Evolutionary conservation across 2,888 invertebrate genomes (phyloP), one percentile per base, ranked within the genome.

Genomic region (Halocaridina rubra): DNA sequence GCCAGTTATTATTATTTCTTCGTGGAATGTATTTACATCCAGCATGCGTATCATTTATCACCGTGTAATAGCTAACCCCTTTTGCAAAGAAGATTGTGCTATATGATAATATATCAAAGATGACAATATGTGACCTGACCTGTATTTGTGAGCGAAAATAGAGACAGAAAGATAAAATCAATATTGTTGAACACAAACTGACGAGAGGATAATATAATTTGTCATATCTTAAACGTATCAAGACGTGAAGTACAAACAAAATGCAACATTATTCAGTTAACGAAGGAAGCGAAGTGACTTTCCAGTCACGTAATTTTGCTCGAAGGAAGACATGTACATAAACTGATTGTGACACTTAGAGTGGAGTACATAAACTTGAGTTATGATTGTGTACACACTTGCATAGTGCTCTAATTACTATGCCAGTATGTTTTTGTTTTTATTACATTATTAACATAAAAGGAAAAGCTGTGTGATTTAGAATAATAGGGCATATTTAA

Each of bases 11-110:
- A n/a, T 74, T 78, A 64, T 78, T 74, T 72, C 78, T 59, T 19
- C 46, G 27, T 59, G 80, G 80, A 80, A 80, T 72, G 80, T 32
- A 19, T 19, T 69, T 27, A 53, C 53, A 53, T 53, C 53, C 19
- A 19, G n/a, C 16, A 10, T 53, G 19, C 19, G 19, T 53, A 53
- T 53, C 16, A 19, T 53, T n/a, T n/a, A n/a, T n/a, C n/a, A n/a
- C n/a, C n/a, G n/a, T 53, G 4, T 53, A 53, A 10, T 46, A 46
- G 16, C n/a, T 16, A 53, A 53, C 16, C 53, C 16, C 19, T 53
- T 3, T 53, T 7, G 53, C 16, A 53, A 53, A 53, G 53, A 53
- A 16, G 3, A 53, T 19, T 53, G 53, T 53, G n/a, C 53, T 53
- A 10, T n/a, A 46, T n/a, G 53, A 19, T n/a, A 19, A 53, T n/a